phyloP scores from a whole-genome alignment of 2,113 vertebrate genomes.

The Podilymbus podiceps region DNA sequence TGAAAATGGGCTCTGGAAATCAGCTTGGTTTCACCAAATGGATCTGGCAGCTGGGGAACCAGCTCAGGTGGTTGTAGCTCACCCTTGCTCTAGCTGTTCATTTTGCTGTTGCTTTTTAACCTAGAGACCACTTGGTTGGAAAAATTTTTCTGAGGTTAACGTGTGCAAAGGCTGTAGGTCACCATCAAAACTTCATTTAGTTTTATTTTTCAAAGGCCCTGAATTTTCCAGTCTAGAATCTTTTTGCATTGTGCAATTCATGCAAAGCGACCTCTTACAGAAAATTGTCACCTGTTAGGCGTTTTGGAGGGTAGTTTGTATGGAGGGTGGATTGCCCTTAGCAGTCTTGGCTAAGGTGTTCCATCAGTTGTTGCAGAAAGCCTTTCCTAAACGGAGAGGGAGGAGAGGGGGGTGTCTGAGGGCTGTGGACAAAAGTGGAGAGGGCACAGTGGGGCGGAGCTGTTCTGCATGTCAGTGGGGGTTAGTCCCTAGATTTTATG shows the following conservation, averaged over 20 bases:
- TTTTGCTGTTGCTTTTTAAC: neutral
- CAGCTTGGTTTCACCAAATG: neutral
- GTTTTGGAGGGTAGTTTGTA: too few species aligned
- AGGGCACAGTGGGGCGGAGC: neutral
- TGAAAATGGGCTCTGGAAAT: neutral
- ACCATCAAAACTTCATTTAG: neutral
- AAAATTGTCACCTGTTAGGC: rapidly evolving
- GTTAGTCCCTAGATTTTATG: neutral
- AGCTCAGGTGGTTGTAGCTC: neutral
- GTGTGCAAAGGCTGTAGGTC: neutral
- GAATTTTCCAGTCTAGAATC: neutral
- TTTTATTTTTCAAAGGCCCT: neutral
- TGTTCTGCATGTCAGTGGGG: neutral
- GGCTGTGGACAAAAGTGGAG: neutral
- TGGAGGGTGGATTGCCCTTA: neutral
- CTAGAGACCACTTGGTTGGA: neutral
- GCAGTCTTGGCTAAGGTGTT: neutral
- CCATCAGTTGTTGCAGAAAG: neutral
- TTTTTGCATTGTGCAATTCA: rapidly evolving
- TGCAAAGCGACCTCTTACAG: neutral
- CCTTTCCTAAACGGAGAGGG: neutral
- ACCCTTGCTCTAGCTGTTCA: neutral
- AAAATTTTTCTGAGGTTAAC: neutral
- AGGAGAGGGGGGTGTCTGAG: too few species aligned
- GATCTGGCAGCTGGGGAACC: neutral